phyloP scores from a whole-genome alignment of 2,888 invertebrate genomes.

The Agrilus biguttatus region DNA sequence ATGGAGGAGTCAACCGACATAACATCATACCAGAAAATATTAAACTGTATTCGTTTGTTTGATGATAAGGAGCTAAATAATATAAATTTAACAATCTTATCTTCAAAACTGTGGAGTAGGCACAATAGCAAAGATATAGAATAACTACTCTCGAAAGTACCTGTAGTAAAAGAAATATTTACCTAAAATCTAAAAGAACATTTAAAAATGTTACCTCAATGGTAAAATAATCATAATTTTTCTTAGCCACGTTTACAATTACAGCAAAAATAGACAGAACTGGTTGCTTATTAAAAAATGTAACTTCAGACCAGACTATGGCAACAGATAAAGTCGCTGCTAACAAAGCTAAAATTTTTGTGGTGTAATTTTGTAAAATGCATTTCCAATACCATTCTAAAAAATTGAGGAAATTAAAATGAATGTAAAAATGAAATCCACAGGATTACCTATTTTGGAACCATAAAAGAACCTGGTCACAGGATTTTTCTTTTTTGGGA shows the following conservation, averaged over 20 bases:
- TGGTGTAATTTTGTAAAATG: conserved; percentile 57
- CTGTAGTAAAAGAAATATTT: conserved; percentile 36
- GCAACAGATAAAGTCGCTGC: conserved; percentile 69
- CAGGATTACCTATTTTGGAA: conserved; percentile 44
- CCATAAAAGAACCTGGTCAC: conserved; percentile 47
- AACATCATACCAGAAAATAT: conserved; percentile 98
- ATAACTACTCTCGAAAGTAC: conserved; percentile 80
- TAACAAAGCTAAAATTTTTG: conserved; percentile 56
- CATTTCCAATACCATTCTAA: conserved; percentile 98
- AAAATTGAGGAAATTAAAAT: conserved; percentile 16
- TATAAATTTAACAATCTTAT: conserved; percentile 92
- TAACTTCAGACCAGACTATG: conserved; percentile 99
- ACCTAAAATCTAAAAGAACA: neutral
- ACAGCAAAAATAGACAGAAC: conserved; percentile 94
- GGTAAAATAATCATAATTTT: conserved; percentile 78
- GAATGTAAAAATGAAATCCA: neutral
- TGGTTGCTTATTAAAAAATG: conserved; percentile 87
- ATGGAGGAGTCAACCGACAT: conserved; percentile 91
- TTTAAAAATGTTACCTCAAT: conserved; percentile 59
- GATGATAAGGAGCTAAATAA: conserved; percentile 93
- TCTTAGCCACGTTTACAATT: conserved; percentile 69
- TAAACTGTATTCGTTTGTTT: conserved; percentile 96
- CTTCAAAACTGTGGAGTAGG: conserved; percentile 94
- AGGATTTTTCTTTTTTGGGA: conserved; percentile 46
- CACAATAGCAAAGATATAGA: conserved; percentile 92